Evolutionary conservation across 2,113 vertebrate species (phyloP).

Genomic region (Naja naja): DNA sequence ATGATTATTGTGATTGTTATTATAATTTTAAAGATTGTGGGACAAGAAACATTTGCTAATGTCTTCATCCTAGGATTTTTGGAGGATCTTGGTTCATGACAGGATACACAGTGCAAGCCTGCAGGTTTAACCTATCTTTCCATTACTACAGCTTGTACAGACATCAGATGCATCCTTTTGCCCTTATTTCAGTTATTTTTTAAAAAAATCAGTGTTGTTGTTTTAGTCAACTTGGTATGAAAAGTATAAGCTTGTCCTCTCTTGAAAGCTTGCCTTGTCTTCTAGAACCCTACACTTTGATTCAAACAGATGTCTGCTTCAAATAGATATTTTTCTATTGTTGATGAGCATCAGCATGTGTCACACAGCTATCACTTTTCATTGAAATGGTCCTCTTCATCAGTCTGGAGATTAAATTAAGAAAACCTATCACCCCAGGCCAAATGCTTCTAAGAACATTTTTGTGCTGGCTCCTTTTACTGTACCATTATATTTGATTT

Average conservation of each 20-base stretch:
- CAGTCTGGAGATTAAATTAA: background rate
- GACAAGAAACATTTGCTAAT: background rate
- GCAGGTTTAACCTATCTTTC: background rate
- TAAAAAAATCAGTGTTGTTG: background rate
- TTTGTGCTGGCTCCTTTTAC: background rate
- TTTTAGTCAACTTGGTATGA: background rate
- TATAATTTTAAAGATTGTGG: background rate
- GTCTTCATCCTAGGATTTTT: background rate
- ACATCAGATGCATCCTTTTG: background rate
- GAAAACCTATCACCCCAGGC: background rate
- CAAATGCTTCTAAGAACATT: background rate
- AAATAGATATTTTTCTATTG: background rate
- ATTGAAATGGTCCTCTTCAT: background rate
- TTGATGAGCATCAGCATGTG: background rate
- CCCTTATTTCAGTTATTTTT: background rate
- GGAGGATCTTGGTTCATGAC: background rate
- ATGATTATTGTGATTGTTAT: background rate
- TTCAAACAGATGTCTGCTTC: background rate
- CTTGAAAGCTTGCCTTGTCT: background rate
- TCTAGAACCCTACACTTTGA: background rate
- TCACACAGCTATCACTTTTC: background rate
- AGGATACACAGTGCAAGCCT: background rate
- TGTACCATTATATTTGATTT: background rate
- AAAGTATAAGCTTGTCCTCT: background rate
- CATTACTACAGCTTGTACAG: background rate